Conservation (phyloP, 2,888 invertebrate species). For the Tenthredo amoena region DNA sequence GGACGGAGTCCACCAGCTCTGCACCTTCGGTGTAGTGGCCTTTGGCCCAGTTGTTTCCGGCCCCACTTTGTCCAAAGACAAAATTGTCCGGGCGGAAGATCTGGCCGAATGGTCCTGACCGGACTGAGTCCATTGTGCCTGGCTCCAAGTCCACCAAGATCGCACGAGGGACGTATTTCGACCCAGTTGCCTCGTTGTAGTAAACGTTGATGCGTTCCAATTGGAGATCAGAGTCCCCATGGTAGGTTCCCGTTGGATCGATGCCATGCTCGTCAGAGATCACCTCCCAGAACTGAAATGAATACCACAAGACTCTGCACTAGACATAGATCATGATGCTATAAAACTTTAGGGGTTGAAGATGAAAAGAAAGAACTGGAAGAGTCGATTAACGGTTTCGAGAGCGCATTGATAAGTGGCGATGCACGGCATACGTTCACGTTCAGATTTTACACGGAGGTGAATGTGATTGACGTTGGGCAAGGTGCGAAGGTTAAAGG, state of each 20-base stretch:
- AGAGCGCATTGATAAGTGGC: background rate
- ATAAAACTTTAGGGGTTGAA: background rate
- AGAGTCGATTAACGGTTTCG: background rate
- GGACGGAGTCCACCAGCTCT: conserved; percentile 90
- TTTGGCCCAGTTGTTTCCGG: conserved; percentile 81
- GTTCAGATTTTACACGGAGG: background rate
- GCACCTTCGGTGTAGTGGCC: conserved; percentile 97
- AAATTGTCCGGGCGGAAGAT: conserved; percentile 85
- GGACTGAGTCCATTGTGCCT: conserved; percentile 85
- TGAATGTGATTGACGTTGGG: conserved; percentile 1
- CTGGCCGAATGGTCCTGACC: conserved; percentile 83
- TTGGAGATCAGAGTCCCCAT: conserved; percentile 83
- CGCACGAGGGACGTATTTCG: conserved; percentile 84
- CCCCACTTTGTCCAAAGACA: conserved; percentile 80
- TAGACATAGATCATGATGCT: background rate
- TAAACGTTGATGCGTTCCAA: conserved; percentile 84
- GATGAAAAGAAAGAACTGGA: background rate
- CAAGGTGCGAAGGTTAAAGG: conserved; percentile 5
- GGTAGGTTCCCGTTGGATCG: conserved; percentile 82
- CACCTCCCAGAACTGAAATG: conserved; percentile 88
- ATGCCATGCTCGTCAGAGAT: conserved; percentile 88
- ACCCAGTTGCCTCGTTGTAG: conserved; percentile 83
- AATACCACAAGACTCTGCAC: background rate
- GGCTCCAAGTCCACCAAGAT: conserved; percentile 85
- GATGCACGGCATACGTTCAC: background rate